A percentile compares a stretch with the other conserved stretches of the same genome.
Evolutionary conservation across 1,140 invertebrate species (phyloP).

Genomic region (Geopemphigus sp.): DNA sequence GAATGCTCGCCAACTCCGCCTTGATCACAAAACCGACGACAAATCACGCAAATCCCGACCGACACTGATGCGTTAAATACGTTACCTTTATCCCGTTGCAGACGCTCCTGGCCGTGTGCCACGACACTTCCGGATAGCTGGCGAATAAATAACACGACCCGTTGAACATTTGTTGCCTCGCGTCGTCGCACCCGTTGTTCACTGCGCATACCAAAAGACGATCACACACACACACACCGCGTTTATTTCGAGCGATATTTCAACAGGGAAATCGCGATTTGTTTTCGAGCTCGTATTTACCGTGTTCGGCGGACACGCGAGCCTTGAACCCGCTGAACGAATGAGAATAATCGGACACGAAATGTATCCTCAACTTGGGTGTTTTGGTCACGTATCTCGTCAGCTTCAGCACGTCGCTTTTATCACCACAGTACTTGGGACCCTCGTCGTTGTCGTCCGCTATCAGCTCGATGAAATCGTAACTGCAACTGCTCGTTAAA

Average conservation of each 20-base stretch:
- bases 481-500: slow-evolving; percentile 62
- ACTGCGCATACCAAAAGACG: slow-evolving; percentile 51
- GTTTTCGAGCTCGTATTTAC: too few relatives aligned
- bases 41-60: not conserved
- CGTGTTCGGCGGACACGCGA: slow-evolving; percentile 65
- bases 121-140: slow-evolving; percentile 70
- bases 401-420: slow-evolving; percentile 70
- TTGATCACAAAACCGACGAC: slow-evolving; percentile 44
- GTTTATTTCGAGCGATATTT: too few relatives aligned
- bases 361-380: slow-evolving; percentile 62
- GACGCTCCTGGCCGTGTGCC: slow-evolving; percentile 70
- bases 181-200: slow-evolving; percentile 64
- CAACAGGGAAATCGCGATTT: too few relatives aligned
- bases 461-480: slow-evolving; percentile 68
- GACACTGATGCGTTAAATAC: slow-evolving; percentile 34
- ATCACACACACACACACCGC: too few relatives aligned
- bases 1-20: slow-evolving; percentile 56
- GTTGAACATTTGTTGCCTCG: slow-evolving; percentile 64
- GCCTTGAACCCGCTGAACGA: slow-evolving; percentile 70
- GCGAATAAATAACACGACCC: slow-evolving; percentile 71
- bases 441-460: slow-evolving; percentile 55
- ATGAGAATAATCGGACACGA: slow-evolving; percentile 70
- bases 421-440: slow-evolving; percentile 65
- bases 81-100: slow-evolving; percentile 66
- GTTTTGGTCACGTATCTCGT: slow-evolving; percentile 63